Conservation (phyloP, 1,140 invertebrate species). For the Drosophila takahashii region DNA sequence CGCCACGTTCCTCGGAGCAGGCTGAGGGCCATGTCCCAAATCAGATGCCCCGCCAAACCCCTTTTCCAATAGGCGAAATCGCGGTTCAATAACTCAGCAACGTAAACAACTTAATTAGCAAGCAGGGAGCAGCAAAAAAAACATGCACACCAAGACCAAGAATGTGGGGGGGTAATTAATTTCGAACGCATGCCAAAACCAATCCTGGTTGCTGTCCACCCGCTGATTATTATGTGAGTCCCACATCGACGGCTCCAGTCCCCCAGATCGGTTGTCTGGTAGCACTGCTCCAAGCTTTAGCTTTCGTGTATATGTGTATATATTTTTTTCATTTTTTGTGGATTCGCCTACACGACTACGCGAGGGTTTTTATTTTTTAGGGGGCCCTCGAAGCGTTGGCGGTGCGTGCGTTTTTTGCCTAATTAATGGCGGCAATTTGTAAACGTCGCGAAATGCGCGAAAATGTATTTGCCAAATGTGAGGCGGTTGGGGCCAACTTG, state of each 20-base stretch:
- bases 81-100: conserved; percentile 77
- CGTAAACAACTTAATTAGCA: conserved; percentile 80
- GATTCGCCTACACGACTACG: conserved; percentile 56
- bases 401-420: conserved; percentile 78
- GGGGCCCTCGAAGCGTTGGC: conserved; percentile 47
- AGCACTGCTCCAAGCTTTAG: conserved; percentile 24
- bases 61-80: conserved; percentile 24
- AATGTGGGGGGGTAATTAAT: conserved; percentile 68
- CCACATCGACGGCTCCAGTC: conserved; percentile 22
- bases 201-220: conserved; percentile 80
- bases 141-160: conserved; percentile 29
- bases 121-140: conserved; percentile 25
- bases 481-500: conserved; percentile 45
- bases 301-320: conserved; percentile 34
- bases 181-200: conserved; percentile 73
- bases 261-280: conserved; percentile 44
- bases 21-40: conserved; percentile 48
- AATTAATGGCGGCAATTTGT: conserved; percentile 84
- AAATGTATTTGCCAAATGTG: conserved; percentile 80
- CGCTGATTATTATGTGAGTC: conserved; percentile 81
- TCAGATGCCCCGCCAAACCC: conserved; percentile 18
- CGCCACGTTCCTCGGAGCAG: conserved; percentile 44
- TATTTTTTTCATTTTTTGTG: conserved; percentile 18
- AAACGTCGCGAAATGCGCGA: conserved; percentile 81
- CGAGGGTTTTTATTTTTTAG: conserved; percentile 28